Conservation (phyloP, 2,113 vertebrate genomes). For the Galemys pyrenaicus region DNA sequence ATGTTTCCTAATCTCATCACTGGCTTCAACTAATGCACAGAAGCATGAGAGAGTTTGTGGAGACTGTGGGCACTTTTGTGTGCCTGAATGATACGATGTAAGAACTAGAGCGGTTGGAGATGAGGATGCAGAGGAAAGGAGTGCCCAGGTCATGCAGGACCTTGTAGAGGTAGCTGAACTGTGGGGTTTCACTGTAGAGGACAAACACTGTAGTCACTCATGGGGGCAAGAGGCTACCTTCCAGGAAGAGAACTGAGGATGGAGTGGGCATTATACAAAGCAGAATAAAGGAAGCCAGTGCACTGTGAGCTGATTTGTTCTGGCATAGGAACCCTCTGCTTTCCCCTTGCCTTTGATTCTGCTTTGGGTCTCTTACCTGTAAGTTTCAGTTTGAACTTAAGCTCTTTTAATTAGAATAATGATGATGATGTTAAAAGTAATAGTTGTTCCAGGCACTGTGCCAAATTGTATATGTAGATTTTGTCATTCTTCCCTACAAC, state of each 20-base stretch:
- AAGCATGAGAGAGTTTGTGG: not conserved
- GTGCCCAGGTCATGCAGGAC: not conserved
- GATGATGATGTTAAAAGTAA: not conserved
- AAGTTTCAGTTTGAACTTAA: not conserved
- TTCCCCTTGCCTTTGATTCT: not conserved
- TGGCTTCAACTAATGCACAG: not conserved
- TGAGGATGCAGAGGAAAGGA: not conserved
- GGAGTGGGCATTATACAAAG: not conserved
- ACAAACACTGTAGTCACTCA: not conserved
- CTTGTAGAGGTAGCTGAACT: not conserved
- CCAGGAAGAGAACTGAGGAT: not conserved
- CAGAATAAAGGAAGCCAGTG: not conserved
- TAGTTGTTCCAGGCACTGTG: not conserved
- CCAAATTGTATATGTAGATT: not conserved
- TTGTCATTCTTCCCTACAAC: constrained; percentile 7
- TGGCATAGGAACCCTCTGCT: not conserved
- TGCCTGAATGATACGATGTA: not conserved
- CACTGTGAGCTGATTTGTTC: not conserved
- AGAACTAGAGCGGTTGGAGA: not conserved
- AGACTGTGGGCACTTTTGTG: not conserved
- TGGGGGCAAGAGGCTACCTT: not conserved
- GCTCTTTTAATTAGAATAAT: constrained; percentile 20
- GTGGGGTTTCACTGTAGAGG: not conserved
- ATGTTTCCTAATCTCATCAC: not conserved
- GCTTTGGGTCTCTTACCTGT: not conserved